Conservation (phyloP, 1,140 invertebrate species). For the Onthophagus taurus region DNA sequence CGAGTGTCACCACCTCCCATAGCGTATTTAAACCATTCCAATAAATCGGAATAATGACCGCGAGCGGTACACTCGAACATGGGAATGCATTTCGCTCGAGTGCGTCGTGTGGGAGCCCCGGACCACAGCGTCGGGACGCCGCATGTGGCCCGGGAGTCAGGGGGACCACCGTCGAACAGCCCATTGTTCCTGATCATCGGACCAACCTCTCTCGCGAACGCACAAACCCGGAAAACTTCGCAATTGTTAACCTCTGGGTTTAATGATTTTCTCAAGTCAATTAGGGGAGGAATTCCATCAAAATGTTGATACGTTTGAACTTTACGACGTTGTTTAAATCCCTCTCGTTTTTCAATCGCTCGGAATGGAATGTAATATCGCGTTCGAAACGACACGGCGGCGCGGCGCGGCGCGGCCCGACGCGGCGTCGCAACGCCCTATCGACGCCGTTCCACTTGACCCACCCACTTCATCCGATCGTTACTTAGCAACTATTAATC, state of each 20-base stretch:
- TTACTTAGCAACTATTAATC: constrained; percentile 35
- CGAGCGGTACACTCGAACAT: constrained; percentile 17
- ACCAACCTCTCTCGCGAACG: too few species aligned
- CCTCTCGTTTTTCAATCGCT: too few species aligned
- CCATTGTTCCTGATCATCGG: constrained; percentile 25
- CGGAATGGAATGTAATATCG: constrained; percentile 18
- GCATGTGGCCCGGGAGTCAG: constrained; percentile 12
- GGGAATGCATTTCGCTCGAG: constrained; percentile 22
- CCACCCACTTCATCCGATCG: constrained; percentile 22
- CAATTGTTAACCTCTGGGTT: too few species aligned
- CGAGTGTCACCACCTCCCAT: too few species aligned
- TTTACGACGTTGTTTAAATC: too few species aligned
- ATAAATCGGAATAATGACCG: constrained; percentile 9
- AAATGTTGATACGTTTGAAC: too few species aligned
- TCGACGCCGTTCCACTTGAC: constrained; percentile 21
- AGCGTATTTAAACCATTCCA: too few species aligned
- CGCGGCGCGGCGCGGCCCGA: constrained; percentile 17
- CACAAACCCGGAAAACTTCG: too few species aligned
- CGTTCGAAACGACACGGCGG: constrained; percentile 16
- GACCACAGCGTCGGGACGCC: constrained; percentile 20
- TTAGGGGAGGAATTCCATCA: too few species aligned
- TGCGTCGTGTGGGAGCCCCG: constrained; percentile 29
- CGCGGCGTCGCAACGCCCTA: constrained; percentile 10
- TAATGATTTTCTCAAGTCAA: too few species aligned
- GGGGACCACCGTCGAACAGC: constrained; percentile 15